Evolutionary conservation across 2,113 vertebrate species (phyloP), one percentile per base, ranked within the genome.

Genomic region (Dinomys branickii): DNA sequence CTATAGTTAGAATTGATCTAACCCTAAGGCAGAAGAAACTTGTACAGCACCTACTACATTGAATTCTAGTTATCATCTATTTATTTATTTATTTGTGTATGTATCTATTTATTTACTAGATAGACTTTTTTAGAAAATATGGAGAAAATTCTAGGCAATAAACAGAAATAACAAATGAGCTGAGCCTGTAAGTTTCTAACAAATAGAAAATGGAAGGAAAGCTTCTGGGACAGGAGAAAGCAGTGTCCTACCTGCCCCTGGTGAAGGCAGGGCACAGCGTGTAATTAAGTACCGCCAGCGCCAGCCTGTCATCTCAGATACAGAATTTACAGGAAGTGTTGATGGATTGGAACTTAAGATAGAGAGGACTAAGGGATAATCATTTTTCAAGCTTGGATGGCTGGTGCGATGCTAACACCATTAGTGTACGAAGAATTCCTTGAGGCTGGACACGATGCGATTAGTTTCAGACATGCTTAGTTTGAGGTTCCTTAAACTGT

Each of bases 311-410:
- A n/a, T 75, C 95, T 81, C 69, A 71, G n/a, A 83, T 59, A 50
- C 17, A 94, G n/a, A 86, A 94, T 71, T 78, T 71, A 59, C 1
- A 81, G n/a, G 65, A 52, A 19, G 1, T 58, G 12, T 86, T 93
- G 50, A 71, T 84, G 14, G n/a, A 80, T 54, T 95, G 63, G 14
- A 95, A 93, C 38, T 92, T 50, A 33, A 85, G 65, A 61, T 33
- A 84, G 61, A 41, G 28, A 91, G 3, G 19, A 9, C 50, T 83
- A 65, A 77, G 17, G 12, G 88, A 87, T 77, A 93, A 41, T 56
- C 28, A 59, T 94, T 88, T 97, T 89, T 96, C 41, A 93, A 82
- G 7, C 54, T 47, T 97, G 52, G 3, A 11, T 90, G 58, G 11
- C 38, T 85, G 13, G 28, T 58, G 52, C 56, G 44, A 88, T 71